Conservation (phyloP, 2,797 vertebrate species). For the Pseudopleuronectes americanus region DNA sequence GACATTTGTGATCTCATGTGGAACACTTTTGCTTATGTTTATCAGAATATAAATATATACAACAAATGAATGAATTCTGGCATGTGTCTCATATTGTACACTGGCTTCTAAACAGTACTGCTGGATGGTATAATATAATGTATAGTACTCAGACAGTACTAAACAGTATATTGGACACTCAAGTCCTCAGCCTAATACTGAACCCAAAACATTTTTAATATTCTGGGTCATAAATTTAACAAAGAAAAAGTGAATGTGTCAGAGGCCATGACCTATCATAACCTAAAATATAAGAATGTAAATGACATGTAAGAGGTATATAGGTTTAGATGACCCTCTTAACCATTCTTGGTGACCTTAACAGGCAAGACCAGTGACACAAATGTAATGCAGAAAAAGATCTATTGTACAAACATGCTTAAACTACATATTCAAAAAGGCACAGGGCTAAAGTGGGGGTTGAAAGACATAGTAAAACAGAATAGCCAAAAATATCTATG, state of each 20-base stretch:
- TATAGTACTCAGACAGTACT: neutral
- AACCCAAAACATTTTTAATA: conserved; percentile 16
- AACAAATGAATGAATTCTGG: conserved; percentile 49
- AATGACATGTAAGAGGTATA: conserved; percentile 35
- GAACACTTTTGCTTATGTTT: conserved; percentile 44
- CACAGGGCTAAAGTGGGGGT: conserved; percentile 63
- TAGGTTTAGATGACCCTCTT: conserved; percentile 26
- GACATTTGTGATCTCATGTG: conserved; percentile 34
- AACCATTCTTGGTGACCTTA: conserved; percentile 29
- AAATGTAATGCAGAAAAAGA: conserved; percentile 58
- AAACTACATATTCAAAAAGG: conserved; percentile 72
- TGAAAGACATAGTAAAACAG: conserved; percentile 44
- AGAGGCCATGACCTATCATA: conserved; percentile 28
- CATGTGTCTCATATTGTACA: conserved; percentile 29
- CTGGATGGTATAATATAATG: neutral
- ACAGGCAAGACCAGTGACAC: conserved; percentile 49
- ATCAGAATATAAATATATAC: conserved; percentile 72
- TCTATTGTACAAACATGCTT: conserved; percentile 73
- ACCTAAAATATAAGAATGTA: conserved; percentile 53
- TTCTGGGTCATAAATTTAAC: conserved; percentile 14
- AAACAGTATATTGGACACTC: conserved; percentile 5
- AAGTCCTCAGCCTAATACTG: neutral
- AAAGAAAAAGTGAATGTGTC: conserved; percentile 4
- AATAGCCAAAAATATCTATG: conserved; percentile 74
- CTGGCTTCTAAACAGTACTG: neutral